Percentiles rank a stretch among this genome's conserved stretches.
Conservation (phyloP, 2,888 invertebrate species). For the Neria commutata region DNA sequence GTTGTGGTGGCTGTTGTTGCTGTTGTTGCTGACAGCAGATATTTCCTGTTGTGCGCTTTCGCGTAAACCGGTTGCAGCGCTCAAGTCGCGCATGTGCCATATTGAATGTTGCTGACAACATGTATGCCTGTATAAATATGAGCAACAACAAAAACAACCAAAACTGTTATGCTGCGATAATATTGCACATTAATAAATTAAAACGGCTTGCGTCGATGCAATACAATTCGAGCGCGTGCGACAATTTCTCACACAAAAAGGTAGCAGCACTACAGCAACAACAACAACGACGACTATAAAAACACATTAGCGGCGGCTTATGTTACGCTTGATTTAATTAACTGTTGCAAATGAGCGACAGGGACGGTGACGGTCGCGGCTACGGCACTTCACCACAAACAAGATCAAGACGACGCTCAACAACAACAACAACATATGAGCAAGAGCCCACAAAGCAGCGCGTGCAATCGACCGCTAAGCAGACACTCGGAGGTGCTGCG, state of each 20-base stretch:
- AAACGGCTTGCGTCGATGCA: no score
- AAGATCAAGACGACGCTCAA: no score
- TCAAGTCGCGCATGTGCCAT: neutral
- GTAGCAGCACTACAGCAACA: slow-evolving; percentile 8
- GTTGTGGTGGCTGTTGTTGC: neutral
- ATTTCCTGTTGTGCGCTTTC: neutral
- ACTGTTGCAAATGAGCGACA: no score
- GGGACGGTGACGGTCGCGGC: neutral
- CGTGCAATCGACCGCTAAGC: no score
- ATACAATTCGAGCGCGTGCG: slow-evolving; percentile 18
- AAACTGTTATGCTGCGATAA: no score
- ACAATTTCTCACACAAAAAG: slow-evolving; percentile 40
- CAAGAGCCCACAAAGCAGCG: neutral
- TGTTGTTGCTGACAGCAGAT: neutral
- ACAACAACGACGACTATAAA: neutral
- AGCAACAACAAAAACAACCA: no score
- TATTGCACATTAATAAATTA: no score
- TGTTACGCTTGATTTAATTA: slow-evolving; percentile 45
- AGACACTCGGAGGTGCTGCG: no score
- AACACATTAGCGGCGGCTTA: slow-evolving; percentile 5
- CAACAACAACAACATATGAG: neutral
- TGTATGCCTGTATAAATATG: no score
- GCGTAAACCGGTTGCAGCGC: neutral
- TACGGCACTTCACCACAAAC: neutral
- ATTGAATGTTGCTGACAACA: no score